Evolutionary conservation across 2,888 invertebrate genomes (phyloP), one percentile per base, ranked within the genome.

Genomic region (Cheilosia grossa): DNA sequence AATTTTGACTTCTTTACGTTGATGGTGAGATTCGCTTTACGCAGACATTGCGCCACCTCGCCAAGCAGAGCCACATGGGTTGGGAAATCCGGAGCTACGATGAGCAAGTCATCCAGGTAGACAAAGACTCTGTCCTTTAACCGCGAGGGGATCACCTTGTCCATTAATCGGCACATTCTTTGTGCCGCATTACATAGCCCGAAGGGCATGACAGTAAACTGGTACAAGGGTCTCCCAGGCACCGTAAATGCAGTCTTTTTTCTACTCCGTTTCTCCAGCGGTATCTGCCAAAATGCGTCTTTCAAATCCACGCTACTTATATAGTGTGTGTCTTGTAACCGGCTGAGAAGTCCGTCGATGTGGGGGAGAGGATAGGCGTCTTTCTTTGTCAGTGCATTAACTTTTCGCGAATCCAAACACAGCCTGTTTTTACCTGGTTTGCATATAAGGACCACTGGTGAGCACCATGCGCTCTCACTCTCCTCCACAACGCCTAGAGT

Each of bases 391-490:
- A 49, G 10, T 1, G 17, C 49, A 5, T 44, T 17, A 17, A 44
- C n/a, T 15, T 17, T n/a, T 7, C 44, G 17, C 15, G 44, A 44
- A 0, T 44, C 5, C 17, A 44, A 17, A 44, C 44, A 44, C 44
- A 44, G 15, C 15, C 44, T 13, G 15, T 44, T 47, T 47, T 21
- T 47, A 2, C 47, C 47, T 13, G 87, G 81, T 59, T 89, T 89
- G 6, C 74, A 69, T 0, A 89, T 88, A 54, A 89, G 80, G 0
- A 89, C 87, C 1, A 88, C 87, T 2, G 89, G 88, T 7, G 88
- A 88, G n/a, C 87, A 86, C 90, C 90, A 89, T 1, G 87, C 73
- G 24, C 90, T 89, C 1, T 81, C 72, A 2, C 88, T 89, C 17
- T 82, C 87, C 51, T 51, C 51, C 13, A 51, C 21, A 24, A 51